These are phyloP conservation scores for Drosophila sproati DNA, from an alignment of 1,140 invertebrate genomes.

Conservation along the genomic window DNA sequence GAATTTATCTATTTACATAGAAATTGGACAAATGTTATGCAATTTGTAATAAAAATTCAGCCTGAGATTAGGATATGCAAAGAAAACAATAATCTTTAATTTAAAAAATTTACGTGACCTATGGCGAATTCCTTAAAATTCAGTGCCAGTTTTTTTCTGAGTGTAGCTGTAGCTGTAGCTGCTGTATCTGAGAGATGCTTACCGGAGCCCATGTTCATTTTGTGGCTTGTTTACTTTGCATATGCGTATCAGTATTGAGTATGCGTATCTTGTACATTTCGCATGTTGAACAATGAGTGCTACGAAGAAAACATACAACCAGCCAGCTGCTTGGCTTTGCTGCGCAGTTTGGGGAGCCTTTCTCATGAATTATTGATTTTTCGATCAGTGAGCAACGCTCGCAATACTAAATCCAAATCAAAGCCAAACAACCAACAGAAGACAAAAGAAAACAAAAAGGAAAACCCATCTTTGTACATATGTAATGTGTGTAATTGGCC, in stretches of 20 bases:
- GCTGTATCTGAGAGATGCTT: constrained; percentile 32
- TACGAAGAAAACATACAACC: constrained; percentile 15
- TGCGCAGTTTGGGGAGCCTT: not conserved
- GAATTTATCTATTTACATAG: too few relatives aligned
- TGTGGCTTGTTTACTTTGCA: constrained; percentile 78
- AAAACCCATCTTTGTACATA: constrained; percentile 5
- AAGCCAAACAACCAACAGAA: not conserved
- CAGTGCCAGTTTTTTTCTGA: too few relatives aligned
- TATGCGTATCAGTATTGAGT: constrained; percentile 53
- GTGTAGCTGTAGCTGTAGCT: not conserved
- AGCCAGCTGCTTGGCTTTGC: too few relatives aligned
- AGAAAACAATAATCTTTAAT: too few relatives aligned
- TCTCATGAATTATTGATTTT: constrained; percentile 79
- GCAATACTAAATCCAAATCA: constrained; percentile 10
- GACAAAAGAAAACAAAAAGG: not conserved
- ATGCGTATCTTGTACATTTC: constrained; percentile 37
- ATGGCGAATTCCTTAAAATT: too few relatives aligned
- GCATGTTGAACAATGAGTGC: constrained; percentile 34
- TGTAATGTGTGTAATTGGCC: constrained; percentile 8
- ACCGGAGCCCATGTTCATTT: constrained; percentile 66
- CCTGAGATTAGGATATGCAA: too few relatives aligned
- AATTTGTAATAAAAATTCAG: too few relatives aligned
- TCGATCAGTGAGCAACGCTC: constrained; percentile 58
- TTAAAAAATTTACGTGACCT: too few relatives aligned
- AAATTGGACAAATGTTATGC: too few relatives aligned